Evolutionary conservation across 2,888 invertebrate genomes (phyloP), one percentile per base, ranked within the genome.

Genomic region (Agonum fuliginosum): DNA sequence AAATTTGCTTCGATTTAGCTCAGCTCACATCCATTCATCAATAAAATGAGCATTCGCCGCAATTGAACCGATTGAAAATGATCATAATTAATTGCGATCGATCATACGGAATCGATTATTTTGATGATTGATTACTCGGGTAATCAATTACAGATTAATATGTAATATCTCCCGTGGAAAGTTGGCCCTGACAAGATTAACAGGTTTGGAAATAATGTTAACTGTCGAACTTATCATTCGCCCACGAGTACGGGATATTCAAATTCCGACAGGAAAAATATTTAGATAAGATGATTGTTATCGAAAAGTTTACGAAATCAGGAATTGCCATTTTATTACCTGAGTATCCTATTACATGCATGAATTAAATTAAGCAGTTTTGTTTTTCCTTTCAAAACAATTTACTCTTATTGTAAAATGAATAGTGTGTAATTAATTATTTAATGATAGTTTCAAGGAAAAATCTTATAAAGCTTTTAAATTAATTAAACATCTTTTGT

Each of bases 71-170:
- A 72, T 54, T 51, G 51, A 22, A 71, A 54, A 46, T 48, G 17
- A 48, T 72, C 14, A 72, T 54, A 72, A 54, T 54, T 54, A 54
- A 48, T 72, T 34, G 54, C 54, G 37, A 72, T 72, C 54, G 22
- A 72, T 72, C 20, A 41, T 20, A 34, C 34, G n/a, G 37, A 54
- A 54, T 72, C 54, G 54, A 72, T 72, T 72, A 54, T 51, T 72
- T 72, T 51, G 41, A 73, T 73, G 73, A 73, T 73, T 73, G 62
- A 73, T 73, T 73, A 58, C 24, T 14, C 5, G 1, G 27, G 8
- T 24, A 73, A 73, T 58, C 58, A 73, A 58, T 73, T 73, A 73
- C 58, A 24, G 43, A 73, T 54, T 72, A 71, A 71, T 72, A 72
- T 54, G 48, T 72, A 72, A 37, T 67, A 67, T 41, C 67, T 12